phyloP scores from a whole-genome alignment of 1,140 invertebrate species.

The Euglossa dilemma region DNA sequence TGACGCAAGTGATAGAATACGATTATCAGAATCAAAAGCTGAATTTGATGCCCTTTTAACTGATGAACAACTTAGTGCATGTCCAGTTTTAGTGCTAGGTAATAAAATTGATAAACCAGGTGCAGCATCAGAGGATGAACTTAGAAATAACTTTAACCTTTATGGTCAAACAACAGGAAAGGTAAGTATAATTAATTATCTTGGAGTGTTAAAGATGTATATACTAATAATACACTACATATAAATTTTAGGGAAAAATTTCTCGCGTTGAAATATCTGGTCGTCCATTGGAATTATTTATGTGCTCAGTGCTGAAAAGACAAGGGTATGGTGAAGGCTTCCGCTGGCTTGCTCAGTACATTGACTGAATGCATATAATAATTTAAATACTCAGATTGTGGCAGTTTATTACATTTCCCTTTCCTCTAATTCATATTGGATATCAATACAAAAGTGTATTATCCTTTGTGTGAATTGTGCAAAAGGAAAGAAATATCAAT shows the following conservation, averaged over 20 bases:
- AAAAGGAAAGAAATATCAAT: slow-evolving; percentile 54
- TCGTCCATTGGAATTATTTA: slow-evolving; percentile 98
- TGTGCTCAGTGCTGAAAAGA: slow-evolving; percentile 99
- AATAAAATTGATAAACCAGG: slow-evolving; percentile 99
- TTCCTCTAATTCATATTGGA: slow-evolving; percentile 65
- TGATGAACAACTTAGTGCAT: slow-evolving; percentile 97
- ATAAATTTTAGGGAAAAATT: slow-evolving; percentile 91
- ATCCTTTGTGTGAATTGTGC: slow-evolving; percentile 53
- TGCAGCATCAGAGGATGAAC: slow-evolving; percentile 98
- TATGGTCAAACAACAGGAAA: slow-evolving; percentile 98
- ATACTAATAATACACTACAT: neutral
- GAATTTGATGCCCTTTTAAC: slow-evolving; percentile 95
- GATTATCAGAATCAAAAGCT: slow-evolving; percentile 95
- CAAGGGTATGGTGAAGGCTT: slow-evolving; percentile 99
- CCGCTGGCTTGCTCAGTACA: slow-evolving; percentile 99
- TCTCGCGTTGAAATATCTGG: slow-evolving; percentile 93
- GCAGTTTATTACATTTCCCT: slow-evolving; percentile 74
- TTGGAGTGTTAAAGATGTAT: neutral
- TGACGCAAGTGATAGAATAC: slow-evolving; percentile 94
- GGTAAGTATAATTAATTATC: slow-evolving; percentile 83
- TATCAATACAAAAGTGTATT: slow-evolving; percentile 61
- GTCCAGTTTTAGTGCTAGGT: slow-evolving; percentile 98
- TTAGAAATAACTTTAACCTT: slow-evolving; percentile 95
- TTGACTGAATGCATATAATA: slow-evolving; percentile 88
- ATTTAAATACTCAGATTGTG: slow-evolving; percentile 71